phyloP scores from a whole-genome alignment of 2,888 invertebrate genomes.

The Xanthorhoe designata region DNA sequence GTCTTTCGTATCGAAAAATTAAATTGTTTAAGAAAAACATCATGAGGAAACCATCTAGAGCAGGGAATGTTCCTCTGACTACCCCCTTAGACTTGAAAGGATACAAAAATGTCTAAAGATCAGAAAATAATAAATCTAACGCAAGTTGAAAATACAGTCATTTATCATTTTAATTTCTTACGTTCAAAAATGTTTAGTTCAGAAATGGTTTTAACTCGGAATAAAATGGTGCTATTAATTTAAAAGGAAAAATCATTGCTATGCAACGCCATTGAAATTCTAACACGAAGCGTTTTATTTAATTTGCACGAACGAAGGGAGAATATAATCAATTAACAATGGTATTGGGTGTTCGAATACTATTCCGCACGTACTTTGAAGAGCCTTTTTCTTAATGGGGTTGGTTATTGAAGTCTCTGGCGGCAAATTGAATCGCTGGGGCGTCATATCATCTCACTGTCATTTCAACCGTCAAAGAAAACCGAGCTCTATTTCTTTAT shows the following conservation, averaged over 20 bases:
- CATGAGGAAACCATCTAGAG: no score
- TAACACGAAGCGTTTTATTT: slow-evolving; percentile 43
- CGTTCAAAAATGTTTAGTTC: no score
- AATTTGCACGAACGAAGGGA: slow-evolving; percentile 42
- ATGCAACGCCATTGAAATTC: slow-evolving; percentile 42
- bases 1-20: no score
- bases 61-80: no score
- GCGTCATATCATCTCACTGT: slow-evolving; percentile 22
- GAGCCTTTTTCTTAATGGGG: slow-evolving; percentile 48
- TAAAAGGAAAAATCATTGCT: slow-evolving; percentile 36
- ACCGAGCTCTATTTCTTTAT: not conserved
- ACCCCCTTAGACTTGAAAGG: no score
- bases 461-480: not conserved
- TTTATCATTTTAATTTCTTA: no score
- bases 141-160: no score
- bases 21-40: no score
- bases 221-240: not conserved
- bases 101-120: no score
- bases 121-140: no score
- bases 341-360: slow-evolving; percentile 41
- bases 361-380: slow-evolving; percentile 43
- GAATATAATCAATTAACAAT: slow-evolving; percentile 46
- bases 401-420: slow-evolving; percentile 41
- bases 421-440: slow-evolving; percentile 46
- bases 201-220: slow-evolving; percentile 2